A percentile compares a stretch with the other conserved stretches of the same genome.
These are phyloP conservation scores for Orbicella faveolata DNA, from an alignment of 64 coral and sea anemone genomes.

Conservation along the genomic window DNA sequence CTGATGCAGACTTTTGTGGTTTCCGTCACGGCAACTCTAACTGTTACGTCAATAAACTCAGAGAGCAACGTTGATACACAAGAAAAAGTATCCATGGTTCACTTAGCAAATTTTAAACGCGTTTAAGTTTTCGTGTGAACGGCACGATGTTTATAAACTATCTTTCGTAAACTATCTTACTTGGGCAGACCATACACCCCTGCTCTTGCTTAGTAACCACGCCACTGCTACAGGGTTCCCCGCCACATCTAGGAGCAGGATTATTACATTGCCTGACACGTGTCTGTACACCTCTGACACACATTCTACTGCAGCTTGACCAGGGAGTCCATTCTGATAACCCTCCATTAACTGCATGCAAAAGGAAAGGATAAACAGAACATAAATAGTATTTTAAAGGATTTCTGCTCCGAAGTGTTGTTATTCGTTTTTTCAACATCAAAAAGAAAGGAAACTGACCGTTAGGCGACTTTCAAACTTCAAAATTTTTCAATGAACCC, in stretches of 20 bases:
- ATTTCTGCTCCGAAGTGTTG: no score
- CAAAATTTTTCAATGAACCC: no score
- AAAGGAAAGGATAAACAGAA: no score
- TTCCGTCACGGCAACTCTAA: no score
- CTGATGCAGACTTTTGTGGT: no score
- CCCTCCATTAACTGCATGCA: not conserved
- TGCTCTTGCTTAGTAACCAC: not conserved
- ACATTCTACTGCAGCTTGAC: constrained; percentile 10
- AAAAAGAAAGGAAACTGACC: no score
- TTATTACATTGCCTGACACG: constrained; percentile 16
- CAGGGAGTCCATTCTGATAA: constrained; percentile 1
- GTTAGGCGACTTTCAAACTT: no score
- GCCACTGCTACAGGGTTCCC: not conserved
- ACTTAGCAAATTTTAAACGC: not conserved
- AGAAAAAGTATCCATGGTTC: not conserved
- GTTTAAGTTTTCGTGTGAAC: no score
- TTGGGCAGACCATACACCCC: not conserved
- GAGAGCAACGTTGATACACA: no score
- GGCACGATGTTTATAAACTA: not conserved
- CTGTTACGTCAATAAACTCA: no score
- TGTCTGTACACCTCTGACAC: not conserved
- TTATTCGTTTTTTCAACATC: no score
- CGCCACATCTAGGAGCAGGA: constrained; percentile 47
- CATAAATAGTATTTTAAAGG: no score
- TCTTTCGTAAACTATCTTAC: not conserved